A percentile compares a stretch with the other conserved stretches of the same genome.
Evolutionary conservation across 2,888 invertebrate species (phyloP).

Genomic region (Rhagonycha lutea): DNA sequence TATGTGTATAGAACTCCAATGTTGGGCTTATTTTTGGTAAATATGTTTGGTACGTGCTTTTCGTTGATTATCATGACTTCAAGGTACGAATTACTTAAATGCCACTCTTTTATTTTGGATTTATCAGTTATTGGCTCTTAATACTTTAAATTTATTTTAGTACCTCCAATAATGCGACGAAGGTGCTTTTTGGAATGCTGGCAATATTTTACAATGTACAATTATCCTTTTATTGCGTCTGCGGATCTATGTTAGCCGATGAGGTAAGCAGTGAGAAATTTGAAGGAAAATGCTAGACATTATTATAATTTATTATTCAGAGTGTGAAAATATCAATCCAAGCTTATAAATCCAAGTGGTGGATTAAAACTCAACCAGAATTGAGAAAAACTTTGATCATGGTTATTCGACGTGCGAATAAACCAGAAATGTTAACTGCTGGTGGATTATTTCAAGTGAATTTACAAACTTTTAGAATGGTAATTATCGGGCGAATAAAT

Average conservation of each 20-base stretch:
- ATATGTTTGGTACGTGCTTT: neutral
- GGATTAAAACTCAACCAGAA: neutral
- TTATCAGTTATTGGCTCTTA: too few species aligned
- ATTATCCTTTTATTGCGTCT: neutral
- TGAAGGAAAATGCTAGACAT: neutral
- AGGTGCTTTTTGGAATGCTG: neutral
- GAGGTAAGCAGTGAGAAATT: neutral
- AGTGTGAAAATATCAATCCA: neutral
- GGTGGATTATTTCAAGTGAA: neutral
- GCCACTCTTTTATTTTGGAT: too few species aligned
- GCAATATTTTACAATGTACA: neutral
- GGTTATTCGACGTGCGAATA: neutral
- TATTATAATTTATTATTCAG: neutral
- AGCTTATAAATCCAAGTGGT: neutral
- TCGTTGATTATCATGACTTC: neutral
- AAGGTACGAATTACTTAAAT: neutral
- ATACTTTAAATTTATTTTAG: neutral
- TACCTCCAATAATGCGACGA: neutral
- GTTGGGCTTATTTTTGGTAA: neutral
- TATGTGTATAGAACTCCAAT: neutral
- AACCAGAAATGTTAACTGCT: conserved; percentile 2
- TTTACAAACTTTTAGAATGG: neutral
- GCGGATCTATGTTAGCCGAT: neutral
- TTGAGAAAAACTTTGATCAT: neutral
- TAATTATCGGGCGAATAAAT: neutral